phyloP scores from a whole-genome alignment of 2,797 vertebrate species.

The Tragelaphus oryx region DNA sequence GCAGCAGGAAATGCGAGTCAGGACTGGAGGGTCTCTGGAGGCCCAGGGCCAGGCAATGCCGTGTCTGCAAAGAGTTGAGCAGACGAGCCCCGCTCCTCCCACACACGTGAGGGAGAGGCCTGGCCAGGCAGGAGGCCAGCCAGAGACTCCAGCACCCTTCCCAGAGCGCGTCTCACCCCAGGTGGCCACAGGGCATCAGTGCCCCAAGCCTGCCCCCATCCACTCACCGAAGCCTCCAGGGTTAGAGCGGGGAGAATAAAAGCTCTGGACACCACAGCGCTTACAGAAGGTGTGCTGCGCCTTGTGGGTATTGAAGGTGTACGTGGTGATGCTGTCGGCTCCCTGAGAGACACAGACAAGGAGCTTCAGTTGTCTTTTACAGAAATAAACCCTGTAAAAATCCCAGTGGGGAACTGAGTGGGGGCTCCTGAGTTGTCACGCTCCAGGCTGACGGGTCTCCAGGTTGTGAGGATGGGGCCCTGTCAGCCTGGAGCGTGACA shows the following conservation, averaged over 20 bases:
- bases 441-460: no score
- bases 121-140: not conserved
- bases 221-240: conserved; percentile 92
- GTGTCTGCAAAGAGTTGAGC: not conserved
- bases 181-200: not conserved
- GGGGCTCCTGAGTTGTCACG: not conserved
- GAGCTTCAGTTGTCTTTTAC: not conserved
- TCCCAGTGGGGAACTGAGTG: no score
- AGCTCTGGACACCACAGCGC: conserved; percentile 97
- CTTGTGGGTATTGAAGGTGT: conserved; percentile 93
- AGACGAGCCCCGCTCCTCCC: not conserved
- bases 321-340: conserved; percentile 88
- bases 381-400: not conserved
- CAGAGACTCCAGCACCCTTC: not conserved
- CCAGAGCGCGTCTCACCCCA: not conserved
- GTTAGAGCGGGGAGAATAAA: conserved; percentile 94
- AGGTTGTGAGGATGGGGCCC: no score
- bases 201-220: not conserved
- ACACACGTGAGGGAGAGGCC: not conserved
- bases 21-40: not conserved
- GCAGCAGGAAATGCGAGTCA: not conserved
- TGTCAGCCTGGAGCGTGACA: not conserved
- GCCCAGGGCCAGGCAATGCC: not conserved
- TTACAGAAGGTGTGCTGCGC: conserved; percentile 97
- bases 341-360: conserved; percentile 82